Evolutionary conservation across 2,113 vertebrate genomes (phyloP).

Genomic region (Tetrax tetrax): DNA sequence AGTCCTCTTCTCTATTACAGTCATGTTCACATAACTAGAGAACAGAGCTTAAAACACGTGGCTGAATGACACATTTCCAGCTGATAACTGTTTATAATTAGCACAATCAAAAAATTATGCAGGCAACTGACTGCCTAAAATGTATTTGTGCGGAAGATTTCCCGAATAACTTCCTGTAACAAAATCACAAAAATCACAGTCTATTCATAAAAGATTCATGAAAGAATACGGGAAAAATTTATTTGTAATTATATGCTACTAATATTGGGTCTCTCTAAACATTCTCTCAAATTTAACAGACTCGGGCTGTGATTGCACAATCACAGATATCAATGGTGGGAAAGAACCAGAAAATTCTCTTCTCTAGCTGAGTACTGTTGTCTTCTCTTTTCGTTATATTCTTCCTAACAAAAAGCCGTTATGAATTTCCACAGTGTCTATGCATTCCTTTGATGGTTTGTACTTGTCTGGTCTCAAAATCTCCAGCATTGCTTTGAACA

Average conservation of each 20-base stretch:
- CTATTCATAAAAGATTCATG: background rate
- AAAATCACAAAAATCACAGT: background rate
- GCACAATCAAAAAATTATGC: background rate
- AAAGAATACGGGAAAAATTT: background rate
- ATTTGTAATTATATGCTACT: background rate
- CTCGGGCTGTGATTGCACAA: background rate
- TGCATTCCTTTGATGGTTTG: background rate
- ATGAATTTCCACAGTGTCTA: background rate
- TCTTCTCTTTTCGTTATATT: background rate
- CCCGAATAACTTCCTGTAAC: background rate
- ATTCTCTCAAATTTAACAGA: background rate
- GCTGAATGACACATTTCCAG: background rate
- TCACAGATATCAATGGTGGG: background rate
- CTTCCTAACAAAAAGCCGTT: background rate
- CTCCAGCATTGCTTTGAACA: background rate
- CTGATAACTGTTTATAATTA: background rate
- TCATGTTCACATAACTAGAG: background rate
- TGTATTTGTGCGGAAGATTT: background rate
- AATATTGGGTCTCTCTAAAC: background rate
- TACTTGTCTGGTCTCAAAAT: background rate
- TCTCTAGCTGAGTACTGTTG: background rate
- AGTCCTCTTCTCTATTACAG: background rate
- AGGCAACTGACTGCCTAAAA: background rate
- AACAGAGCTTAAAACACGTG: background rate
- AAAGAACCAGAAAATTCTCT: background rate